phyloP scores from a whole-genome alignment of 2,888 invertebrate species.

The Leucania comma region DNA sequence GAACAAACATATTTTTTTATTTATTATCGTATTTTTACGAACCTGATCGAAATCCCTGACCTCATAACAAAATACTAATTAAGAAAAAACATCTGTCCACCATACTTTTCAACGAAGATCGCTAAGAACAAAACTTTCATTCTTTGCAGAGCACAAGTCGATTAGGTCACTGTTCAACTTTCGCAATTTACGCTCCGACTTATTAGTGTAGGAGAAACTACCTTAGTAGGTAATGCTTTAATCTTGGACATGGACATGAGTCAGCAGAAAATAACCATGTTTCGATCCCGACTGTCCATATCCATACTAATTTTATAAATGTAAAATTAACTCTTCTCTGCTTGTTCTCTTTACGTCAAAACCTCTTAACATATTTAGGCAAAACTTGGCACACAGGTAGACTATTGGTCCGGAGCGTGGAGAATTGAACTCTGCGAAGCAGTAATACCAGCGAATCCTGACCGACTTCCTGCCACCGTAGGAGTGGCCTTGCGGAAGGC shows the following conservation, averaged over 20 bases:
- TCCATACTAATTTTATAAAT: no score
- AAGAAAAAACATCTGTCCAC: background rate
- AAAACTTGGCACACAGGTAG: background rate
- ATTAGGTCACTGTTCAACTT: slow-evolving; percentile 21
- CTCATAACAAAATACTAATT: background rate
- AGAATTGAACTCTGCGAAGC: no score
- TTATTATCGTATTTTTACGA: no score
- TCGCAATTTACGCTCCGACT: slow-evolving; percentile 6
- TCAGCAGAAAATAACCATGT: slow-evolving; percentile 12
- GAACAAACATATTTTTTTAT: no score
- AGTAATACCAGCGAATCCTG: no score
- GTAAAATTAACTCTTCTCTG: no score
- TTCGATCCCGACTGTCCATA: slow-evolving; percentile 16
- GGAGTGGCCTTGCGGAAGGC: no score
- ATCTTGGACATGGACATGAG: slow-evolving; percentile 4
- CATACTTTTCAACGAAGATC: background rate
- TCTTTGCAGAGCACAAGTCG: background rate
- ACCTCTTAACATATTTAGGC: background rate
- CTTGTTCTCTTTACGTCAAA: background rate
- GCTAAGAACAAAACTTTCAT: slow-evolving; percentile 9
- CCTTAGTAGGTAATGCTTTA: background rate
- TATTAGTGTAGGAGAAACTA: slow-evolving; percentile 8
- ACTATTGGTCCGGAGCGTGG: no score
- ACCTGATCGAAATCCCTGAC: no score
- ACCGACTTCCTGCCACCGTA: no score